Percentiles rank a stretch among this genome's conserved stretches.
phyloP scores from a whole-genome alignment of 2,888 invertebrate genomes.

The Pimpla rufipes region DNA sequence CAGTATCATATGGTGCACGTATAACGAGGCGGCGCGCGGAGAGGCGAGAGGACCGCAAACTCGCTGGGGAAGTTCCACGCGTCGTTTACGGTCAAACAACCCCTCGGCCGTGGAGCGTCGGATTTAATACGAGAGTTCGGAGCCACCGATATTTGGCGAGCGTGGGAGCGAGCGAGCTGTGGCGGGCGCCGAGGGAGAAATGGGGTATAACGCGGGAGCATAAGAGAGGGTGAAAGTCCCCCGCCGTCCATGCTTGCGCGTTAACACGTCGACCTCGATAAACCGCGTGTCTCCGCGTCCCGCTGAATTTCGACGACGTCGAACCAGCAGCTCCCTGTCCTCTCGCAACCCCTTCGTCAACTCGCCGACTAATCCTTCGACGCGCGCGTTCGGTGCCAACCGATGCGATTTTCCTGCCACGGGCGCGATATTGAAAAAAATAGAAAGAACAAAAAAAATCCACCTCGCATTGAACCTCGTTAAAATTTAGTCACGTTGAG shows the following conservation, averaged over 20 bases:
- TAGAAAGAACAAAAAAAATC: no score
- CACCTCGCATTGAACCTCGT: neutral
- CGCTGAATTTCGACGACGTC: conserved; percentile 35
- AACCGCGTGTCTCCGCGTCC: conserved; percentile 29
- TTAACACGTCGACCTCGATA: conserved; percentile 48
- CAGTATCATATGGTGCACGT: conserved; percentile 15
- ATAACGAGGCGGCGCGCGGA: conserved; percentile 22
- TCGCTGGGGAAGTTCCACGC: conserved; percentile 59
- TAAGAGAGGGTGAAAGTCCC: conserved; percentile 30
- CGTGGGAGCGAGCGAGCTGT: conserved; percentile 2
- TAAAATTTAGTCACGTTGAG: neutral
- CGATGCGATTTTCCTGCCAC: neutral
- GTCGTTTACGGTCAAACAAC: conserved; percentile 59
- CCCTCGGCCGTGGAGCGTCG: conserved; percentile 36
- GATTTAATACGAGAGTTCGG: conserved; percentile 53
- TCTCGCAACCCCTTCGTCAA: neutral
- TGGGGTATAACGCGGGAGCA: neutral
- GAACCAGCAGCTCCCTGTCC: neutral
- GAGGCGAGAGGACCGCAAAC: conserved; percentile 57
- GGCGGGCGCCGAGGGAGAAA: neutral
- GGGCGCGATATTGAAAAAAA: neutral
- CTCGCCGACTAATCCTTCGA: conserved; percentile 1
- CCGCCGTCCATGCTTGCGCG: conserved; percentile 15
- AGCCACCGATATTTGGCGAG: conserved; percentile 37
- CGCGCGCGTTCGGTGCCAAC: neutral